Conservation (phyloP, 2,113 vertebrate species). For the Puntigrus tetrazona region DNA sequence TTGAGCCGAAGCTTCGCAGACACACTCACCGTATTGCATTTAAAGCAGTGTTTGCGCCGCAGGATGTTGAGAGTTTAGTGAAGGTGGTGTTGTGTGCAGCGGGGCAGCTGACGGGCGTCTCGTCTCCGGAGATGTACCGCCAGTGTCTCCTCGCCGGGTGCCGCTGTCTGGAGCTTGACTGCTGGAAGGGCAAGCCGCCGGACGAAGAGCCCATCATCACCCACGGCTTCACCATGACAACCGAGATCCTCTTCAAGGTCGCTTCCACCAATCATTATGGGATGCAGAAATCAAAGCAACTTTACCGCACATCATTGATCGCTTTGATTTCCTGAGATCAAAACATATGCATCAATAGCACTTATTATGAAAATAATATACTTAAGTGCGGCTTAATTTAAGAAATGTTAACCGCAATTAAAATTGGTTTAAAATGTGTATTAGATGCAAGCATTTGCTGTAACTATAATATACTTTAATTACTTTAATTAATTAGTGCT, state of each 20-base stretch:
- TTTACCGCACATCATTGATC: neutral
- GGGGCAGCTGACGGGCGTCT: conserved; percentile 93
- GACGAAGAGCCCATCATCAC: conserved; percentile 98
- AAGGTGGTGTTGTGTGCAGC: conserved; percentile 70
- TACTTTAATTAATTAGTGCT: too few species aligned
- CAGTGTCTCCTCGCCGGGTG: conserved; percentile 92
- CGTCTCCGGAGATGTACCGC: conserved; percentile 96
- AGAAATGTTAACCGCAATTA: too few species aligned
- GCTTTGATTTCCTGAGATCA: neutral
- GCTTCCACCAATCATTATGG: conserved; percentile 1
- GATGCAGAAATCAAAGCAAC: neutral
- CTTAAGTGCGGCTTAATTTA: too few species aligned
- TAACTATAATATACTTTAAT: too few species aligned
- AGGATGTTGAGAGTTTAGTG: too few species aligned
- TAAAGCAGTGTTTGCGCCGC: too few species aligned
- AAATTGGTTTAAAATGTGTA: too few species aligned
- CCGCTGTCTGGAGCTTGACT: conserved; percentile 95
- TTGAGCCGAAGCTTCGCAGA: too few species aligned
- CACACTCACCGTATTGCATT: too few species aligned
- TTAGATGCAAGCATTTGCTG: too few species aligned
- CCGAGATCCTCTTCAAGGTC: conserved; percentile 96
- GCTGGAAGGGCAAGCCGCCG: conserved; percentile 94
- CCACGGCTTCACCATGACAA: conserved; percentile 98
- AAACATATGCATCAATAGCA: neutral
- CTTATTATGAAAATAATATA: neutral